Base-by-base conservation (phyloP, 2,888 invertebrate species). In the Patella ulyssiponensis region DNA sequence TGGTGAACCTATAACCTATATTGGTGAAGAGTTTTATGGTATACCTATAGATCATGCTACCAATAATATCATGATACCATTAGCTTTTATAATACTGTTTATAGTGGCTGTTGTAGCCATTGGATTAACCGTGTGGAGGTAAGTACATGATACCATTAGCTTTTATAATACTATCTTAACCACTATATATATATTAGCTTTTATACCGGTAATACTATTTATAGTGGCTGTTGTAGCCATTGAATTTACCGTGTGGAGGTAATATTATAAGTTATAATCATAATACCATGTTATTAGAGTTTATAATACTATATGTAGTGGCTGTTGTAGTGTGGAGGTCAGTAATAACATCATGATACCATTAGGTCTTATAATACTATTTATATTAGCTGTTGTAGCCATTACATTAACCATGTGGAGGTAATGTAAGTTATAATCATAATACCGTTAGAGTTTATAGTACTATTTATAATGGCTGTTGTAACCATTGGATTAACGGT, bases 131-230 rank as follows among this genome's bases (percentile, higher is more conserved):
- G 75, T 79, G 64, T 86, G 86, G 85, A 81, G 82, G 86, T 86
- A 81, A 83, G 86, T 77, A n/a, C 73, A 82, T 87, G 69, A 87
- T 86, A 52, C 86, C 86, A 0, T 78, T 87, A n/a, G 85, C 87
- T 15, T 82, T 81, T 76, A 76, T 79, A 14, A 79, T 86, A 44
- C 71, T 86, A 12, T 27, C 84, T 1, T n/a, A n/a, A n/a, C n/a
- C n/a, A n/a, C n/a, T n/a, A n/a, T n/a, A n/a, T n/a, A n/a, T n/a
- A n/a, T n/a, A n/a, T n/a, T n/a, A n/a, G n/a, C n/a, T n/a, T n/a
- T n/a, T n/a, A n/a, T n/a, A n/a, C n/a, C n/a, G n/a, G n/a, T 79
- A 14, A 79, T 86, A 44, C 71, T 86, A 12, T 27, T 85, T 1
- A 73, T 77, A 0, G 74, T 87, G 33, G 84, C 82, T 27, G 75